phyloP scores from a whole-genome alignment of 2,888 invertebrate genomes.

The Willowsia nigromaculata region DNA sequence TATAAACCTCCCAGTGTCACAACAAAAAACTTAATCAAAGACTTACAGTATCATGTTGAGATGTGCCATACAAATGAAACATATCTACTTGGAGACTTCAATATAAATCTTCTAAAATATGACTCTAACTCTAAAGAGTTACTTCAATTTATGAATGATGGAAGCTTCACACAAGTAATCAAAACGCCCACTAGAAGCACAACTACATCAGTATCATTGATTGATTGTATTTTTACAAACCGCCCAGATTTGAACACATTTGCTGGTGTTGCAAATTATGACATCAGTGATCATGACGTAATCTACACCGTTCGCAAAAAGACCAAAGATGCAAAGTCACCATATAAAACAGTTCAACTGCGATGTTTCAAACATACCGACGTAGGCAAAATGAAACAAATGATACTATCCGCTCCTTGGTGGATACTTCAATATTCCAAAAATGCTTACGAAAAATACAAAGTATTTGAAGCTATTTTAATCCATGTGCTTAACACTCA shows the following conservation, averaged over 20 bases:
- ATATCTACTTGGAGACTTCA: too few relatives aligned
- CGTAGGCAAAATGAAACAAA: not conserved
- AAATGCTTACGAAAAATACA: not conserved
- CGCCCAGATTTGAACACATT: not conserved
- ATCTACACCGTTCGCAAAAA: not conserved
- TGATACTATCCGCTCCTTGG: not conserved
- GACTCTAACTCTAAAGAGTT: too few relatives aligned
- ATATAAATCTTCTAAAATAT: too few relatives aligned
- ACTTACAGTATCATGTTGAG: too few relatives aligned
- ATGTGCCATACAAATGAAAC: too few relatives aligned
- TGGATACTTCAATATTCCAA: not conserved
- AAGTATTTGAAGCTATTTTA: not conserved
- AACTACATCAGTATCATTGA: not conserved
- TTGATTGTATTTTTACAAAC: conserved; percentile 7
- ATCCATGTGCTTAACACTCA: not conserved
- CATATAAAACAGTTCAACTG: not conserved
- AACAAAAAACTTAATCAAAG: too few relatives aligned
- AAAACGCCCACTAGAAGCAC: not conserved
- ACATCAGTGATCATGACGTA: not conserved
- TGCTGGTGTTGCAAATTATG: not conserved
- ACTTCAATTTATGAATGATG: not conserved
- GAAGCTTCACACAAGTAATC: not conserved
- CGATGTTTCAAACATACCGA: conserved; percentile 10
- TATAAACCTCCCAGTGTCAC: too few relatives aligned
- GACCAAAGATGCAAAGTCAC: not conserved